phyloP scores from a whole-genome alignment of 1,140 invertebrate genomes.

The Drosophila virilis region DNA sequence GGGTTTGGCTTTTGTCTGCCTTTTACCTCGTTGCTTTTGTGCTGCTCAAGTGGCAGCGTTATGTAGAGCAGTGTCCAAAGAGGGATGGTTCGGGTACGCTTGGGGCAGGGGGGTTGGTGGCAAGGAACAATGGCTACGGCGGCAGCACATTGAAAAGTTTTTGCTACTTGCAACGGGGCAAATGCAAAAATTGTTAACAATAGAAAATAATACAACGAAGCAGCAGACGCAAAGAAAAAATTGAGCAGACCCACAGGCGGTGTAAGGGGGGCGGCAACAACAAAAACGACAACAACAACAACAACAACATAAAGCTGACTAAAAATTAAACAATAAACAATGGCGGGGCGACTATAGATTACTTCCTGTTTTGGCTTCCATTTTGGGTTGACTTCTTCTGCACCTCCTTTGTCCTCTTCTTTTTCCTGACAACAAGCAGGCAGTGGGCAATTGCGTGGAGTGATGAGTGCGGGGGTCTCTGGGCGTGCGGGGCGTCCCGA shows the following conservation, averaged over 20 bases:
- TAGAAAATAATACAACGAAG: slow-evolving; percentile 70
- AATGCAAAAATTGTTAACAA: slow-evolving; percentile 83
- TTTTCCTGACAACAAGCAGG: slow-evolving; percentile 2
- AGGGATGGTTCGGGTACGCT: not conserved
- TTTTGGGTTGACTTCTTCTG: slow-evolving; percentile 48
- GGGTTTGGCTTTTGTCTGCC: slow-evolving; percentile 12
- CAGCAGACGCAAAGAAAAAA: slow-evolving; percentile 33
- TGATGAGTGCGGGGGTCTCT: not conserved
- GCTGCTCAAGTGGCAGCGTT: slow-evolving; percentile 73
- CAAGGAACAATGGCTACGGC: slow-evolving; percentile 51
- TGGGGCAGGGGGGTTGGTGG: not conserved
- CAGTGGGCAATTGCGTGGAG: not conserved
- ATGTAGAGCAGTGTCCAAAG: slow-evolving; percentile 38
- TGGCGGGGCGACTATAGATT: slow-evolving; percentile 80
- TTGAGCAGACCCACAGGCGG: slow-evolving; percentile 1
- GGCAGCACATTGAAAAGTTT: slow-evolving; percentile 75
- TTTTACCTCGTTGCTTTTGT: slow-evolving; percentile 59
- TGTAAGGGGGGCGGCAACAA: slow-evolving; percentile 40
- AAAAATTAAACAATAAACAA: slow-evolving; percentile 83
- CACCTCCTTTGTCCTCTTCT: not conserved
- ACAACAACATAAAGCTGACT: slow-evolving; percentile 69
- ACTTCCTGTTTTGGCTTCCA: slow-evolving; percentile 80
- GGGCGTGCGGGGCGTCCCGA: not conserved
- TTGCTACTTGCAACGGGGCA: slow-evolving; percentile 72
- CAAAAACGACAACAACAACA: slow-evolving; percentile 29